Base-by-base conservation (phyloP, 2,888 invertebrate genomes). In the Apodemia zela region DNA sequence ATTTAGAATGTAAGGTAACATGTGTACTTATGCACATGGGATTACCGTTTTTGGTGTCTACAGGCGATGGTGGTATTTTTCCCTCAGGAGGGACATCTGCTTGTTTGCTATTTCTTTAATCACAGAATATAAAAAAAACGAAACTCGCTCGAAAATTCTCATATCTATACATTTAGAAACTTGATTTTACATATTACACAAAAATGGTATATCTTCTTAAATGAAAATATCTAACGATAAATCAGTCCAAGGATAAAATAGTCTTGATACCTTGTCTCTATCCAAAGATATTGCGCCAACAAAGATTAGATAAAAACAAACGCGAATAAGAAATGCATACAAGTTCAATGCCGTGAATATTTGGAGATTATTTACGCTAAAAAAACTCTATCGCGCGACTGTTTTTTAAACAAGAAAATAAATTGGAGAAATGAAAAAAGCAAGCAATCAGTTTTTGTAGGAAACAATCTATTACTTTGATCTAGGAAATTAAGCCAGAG, bases 271-370 rank as follows among this genome's bases (percentile, higher is more conserved):
- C 21, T 54, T 25, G 54, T 54, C 54, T 54, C 54, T 54, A 54
- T 54, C 25, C 54, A 25, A 54, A 54, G 54, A 54, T 25, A 54
- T 54, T 54, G 25, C 54, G 42, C 15, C 15, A 54, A 25, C 13
- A 54, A 25, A 54, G 54, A 54, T 54, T 54, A 54, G 54, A 54
- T 25, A 60, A 60, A 60, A 45, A 33, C n/a, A 35, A 59, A 59
- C n/a, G 33, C 38, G n/a, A 59, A 59, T 17, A 59, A 59, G 42
- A 15, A 42, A 42, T 5, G 42, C 5, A 60, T 15, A 42, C 54
- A 66, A 66, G 67, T 66, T 61, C 61, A 68, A 63, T 65, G 60
- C 17, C 64, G 62, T 57, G 54, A 33, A 42, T 49, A 68, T 68
- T 61, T 64, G 60, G 68, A 47, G 21, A 54, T 21, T 5, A 5